Percentiles rank a stretch among this genome's conserved stretches.
Evolutionary conservation across 1,140 invertebrate genomes (phyloP).

Genomic region (Musca vetustissima): DNA sequence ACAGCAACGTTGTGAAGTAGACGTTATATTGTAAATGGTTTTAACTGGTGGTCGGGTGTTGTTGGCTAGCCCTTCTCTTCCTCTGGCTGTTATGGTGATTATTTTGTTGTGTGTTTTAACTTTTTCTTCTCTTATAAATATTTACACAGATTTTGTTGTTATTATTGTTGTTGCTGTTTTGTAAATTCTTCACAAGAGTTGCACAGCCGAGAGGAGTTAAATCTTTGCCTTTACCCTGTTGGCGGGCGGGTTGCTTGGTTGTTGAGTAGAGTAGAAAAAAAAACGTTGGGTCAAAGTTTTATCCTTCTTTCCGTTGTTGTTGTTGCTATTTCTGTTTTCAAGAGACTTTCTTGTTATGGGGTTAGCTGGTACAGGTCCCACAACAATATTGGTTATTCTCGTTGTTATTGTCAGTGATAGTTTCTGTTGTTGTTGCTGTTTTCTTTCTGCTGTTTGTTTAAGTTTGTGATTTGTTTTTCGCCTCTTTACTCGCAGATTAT

Average conservation of each 20-base stretch:
- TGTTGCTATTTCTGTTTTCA: background rate
- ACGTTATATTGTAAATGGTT: background rate
- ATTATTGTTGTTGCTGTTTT: background rate
- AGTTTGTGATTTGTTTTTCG: background rate
- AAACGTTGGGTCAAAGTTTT: background rate
- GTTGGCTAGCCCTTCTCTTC: background rate
- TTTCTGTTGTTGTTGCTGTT: slow-evolving; percentile 4
- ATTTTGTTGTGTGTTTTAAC: slow-evolving; percentile 3
- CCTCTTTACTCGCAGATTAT: slow-evolving; percentile 16
- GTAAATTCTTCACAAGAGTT: background rate
- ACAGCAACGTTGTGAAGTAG: slow-evolving; percentile 1
- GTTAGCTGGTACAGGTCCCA: background rate
- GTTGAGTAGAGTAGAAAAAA: too few relatives aligned
- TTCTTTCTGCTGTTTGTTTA: background rate
- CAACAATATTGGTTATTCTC: too few relatives aligned
- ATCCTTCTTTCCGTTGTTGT: too few relatives aligned
- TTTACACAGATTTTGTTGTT: background rate
- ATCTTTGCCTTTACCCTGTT: background rate
- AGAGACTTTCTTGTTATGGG: background rate
- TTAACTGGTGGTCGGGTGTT: background rate
- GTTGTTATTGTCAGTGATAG: slow-evolving; percentile 9
- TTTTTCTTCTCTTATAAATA: background rate
- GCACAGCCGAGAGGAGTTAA: too few relatives aligned
- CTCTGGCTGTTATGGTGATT: slow-evolving; percentile 8
- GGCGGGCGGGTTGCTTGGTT: background rate